Evolutionary conservation across 1,140 invertebrate genomes (phyloP).

Genomic region (Heliothis virescens): DNA sequence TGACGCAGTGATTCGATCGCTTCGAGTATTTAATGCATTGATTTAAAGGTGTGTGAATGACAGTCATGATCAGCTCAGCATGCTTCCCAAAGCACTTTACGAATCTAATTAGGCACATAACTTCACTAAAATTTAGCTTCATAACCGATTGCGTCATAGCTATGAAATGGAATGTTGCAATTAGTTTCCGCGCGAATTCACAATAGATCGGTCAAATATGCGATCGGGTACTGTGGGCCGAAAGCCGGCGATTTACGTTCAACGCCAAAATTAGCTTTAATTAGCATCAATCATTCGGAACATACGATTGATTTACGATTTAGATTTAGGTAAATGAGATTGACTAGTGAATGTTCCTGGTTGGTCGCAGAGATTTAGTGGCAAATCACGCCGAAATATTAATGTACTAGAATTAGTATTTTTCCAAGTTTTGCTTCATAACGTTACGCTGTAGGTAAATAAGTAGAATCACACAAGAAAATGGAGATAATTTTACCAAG

Average conservation of each 20-base stretch:
- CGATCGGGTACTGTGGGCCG: slow-evolving; percentile 1
- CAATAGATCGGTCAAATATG: slow-evolving; percentile 36
- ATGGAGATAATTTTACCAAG: too few species aligned
- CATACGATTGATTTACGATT: slow-evolving; percentile 24
- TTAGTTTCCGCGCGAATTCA: slow-evolving; percentile 52
- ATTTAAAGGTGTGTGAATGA: too few species aligned
- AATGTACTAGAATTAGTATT: too few species aligned
- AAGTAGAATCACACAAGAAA: too few species aligned
- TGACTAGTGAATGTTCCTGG: background rate
- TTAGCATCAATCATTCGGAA: slow-evolving; percentile 43
- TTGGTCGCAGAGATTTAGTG: too few species aligned
- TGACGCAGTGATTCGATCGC: too few species aligned
- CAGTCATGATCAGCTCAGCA: too few species aligned
- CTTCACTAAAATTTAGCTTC: slow-evolving; percentile 16
- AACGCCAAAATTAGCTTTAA: slow-evolving; percentile 34
- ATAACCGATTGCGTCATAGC: slow-evolving; percentile 18
- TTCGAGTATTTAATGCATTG: too few species aligned
- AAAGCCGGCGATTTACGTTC: slow-evolving; percentile 33
- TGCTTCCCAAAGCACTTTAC: background rate
- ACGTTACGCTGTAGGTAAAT: too few species aligned
- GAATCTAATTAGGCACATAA: background rate
- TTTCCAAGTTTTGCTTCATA: too few species aligned
- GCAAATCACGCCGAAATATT: too few species aligned
- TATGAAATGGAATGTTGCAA: slow-evolving; percentile 44
- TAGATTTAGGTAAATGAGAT: background rate